Evolutionary conservation across 2,797 vertebrate genomes (phyloP).

Genomic region (Enteromius trimaculatus): DNA sequence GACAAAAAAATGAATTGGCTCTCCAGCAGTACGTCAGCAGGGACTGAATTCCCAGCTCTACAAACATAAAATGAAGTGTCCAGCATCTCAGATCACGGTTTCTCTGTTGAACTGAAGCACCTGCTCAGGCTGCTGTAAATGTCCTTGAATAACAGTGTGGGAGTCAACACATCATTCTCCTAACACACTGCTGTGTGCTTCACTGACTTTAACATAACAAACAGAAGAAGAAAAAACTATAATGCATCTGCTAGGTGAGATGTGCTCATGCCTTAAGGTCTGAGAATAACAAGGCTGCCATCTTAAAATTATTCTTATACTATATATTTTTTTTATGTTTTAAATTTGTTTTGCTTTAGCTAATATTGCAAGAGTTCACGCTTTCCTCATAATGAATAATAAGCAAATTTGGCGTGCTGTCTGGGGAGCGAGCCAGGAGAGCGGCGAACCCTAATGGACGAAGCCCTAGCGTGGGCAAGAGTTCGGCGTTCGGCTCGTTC

Average conservation of each 20-base stretch:
- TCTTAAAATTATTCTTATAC: not conserved
- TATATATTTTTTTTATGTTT: not conserved
- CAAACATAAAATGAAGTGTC: slow-evolving; percentile 53
- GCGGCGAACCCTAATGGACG: too few relatives aligned
- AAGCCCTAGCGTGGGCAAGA: too few relatives aligned
- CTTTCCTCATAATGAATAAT: too few relatives aligned
- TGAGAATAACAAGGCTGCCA: not conserved
- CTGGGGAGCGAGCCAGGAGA: too few relatives aligned
- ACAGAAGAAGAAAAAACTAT: not conserved
- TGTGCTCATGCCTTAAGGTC: not conserved
- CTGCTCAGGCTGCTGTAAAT: slow-evolving; percentile 30
- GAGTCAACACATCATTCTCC: not conserved
- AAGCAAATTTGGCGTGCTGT: too few relatives aligned
- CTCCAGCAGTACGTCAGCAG: not conserved
- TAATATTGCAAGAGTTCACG: too few relatives aligned
- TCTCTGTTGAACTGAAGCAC: slow-evolving; percentile 45
- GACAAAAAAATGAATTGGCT: not conserved
- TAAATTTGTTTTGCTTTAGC: not conserved
- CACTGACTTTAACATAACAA: not conserved
- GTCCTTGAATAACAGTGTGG: slow-evolving; percentile 45
- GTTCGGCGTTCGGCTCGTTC: too few relatives aligned
- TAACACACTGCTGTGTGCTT: not conserved
- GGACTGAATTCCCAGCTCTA: slow-evolving; percentile 25
- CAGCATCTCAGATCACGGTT: slow-evolving; percentile 60
- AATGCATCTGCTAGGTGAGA: not conserved